Evolutionary conservation across 2,797 vertebrate genomes (phyloP).

Genomic region (Notolabrus celidotus): DNA sequence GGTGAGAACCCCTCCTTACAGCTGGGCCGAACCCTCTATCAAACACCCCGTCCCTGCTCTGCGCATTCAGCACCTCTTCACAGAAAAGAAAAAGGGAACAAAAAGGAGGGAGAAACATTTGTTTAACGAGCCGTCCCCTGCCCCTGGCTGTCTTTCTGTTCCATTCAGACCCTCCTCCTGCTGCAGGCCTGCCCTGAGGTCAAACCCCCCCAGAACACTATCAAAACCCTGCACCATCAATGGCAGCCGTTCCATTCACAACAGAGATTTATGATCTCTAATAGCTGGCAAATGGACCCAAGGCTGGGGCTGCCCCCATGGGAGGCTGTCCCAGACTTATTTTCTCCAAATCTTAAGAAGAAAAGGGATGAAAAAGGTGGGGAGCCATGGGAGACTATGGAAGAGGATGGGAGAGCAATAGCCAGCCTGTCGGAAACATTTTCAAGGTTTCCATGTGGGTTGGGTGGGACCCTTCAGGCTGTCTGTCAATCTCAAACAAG

Average conservation of each 20-base stretch:
- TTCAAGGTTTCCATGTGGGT: slow-evolving; percentile 81
- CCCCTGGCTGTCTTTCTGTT: slow-evolving; percentile 59
- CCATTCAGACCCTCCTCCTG: slow-evolving; percentile 71
- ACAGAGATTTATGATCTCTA: slow-evolving; percentile 85
- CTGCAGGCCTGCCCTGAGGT: slow-evolving; percentile 72
- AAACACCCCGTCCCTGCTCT: slow-evolving; percentile 60
- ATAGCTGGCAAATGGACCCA: slow-evolving; percentile 78
- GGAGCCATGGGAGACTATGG: neutral
- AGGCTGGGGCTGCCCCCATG: slow-evolving; percentile 50
- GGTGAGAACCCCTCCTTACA: slow-evolving; percentile 71
- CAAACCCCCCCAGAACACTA: slow-evolving; percentile 64
- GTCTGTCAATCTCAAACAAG: slow-evolving; percentile 55
- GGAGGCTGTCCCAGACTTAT: slow-evolving; percentile 54
- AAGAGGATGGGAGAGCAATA: slow-evolving; percentile 25
- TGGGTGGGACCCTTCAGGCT: slow-evolving; percentile 55
- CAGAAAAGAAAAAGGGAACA: slow-evolving; percentile 51
- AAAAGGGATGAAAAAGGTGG: slow-evolving; percentile 44
- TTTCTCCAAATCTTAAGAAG: slow-evolving; percentile 71
- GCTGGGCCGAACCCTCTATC: slow-evolving; percentile 52
- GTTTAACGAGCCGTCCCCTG: slow-evolving; percentile 70
- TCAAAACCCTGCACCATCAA: slow-evolving; percentile 65
- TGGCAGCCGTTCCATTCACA: slow-evolving; percentile 72
- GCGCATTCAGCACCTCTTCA: slow-evolving; percentile 61
- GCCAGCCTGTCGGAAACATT: slow-evolving; percentile 67
- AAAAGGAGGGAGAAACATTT: slow-evolving; percentile 77